phyloP scores from a whole-genome alignment of 2,797 vertebrate species.

The Xenentodon cancila region DNA sequence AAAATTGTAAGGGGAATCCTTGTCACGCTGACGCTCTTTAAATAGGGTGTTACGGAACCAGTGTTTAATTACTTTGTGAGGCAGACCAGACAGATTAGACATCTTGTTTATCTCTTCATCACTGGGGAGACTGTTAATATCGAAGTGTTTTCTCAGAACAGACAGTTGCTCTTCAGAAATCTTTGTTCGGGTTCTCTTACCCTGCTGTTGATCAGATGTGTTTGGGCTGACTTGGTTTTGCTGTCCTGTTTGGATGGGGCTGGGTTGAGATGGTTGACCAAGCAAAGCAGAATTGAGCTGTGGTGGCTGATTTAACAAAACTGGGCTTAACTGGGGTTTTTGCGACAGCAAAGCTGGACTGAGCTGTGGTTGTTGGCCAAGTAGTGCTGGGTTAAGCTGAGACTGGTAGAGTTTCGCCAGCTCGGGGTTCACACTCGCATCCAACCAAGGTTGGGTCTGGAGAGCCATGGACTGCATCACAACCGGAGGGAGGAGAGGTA shows the following conservation, averaged over 20 bases:
- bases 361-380: constrained; percentile 67
- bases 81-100: constrained; percentile 91
- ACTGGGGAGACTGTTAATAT: constrained; percentile 97
- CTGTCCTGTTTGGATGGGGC: constrained; percentile 61
- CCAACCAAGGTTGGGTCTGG: constrained; percentile 89
- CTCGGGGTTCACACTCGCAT: constrained; percentile 87
- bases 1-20: constrained; percentile 99
- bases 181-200: constrained; percentile 94
- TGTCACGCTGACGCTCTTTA: constrained; percentile 98
- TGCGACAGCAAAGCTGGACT: constrained; percentile 64
- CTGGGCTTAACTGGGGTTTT: constrained; percentile 63
- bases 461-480: constrained; percentile 95
- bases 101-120: constrained; percentile 98
- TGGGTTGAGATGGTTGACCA: constrained; percentile 63
- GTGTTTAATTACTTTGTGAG: constrained; percentile 98
- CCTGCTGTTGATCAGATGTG: constrained; percentile 90
- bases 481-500: constrained; percentile 92
- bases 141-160: constrained; percentile 93
- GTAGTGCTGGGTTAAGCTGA: constrained; percentile 82
- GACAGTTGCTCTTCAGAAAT: constrained; percentile 96
- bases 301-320: constrained; percentile 64
- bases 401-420: constrained; percentile 95
- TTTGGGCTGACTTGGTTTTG: constrained; percentile 84
- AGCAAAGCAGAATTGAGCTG: constrained; percentile 62
- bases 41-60: constrained; percentile 99